A percentile compares a stretch with the other conserved stretches of the same genome.
Conservation (phyloP, 2,113 vertebrate species). For the Pyxicephalus adspersus region DNA sequence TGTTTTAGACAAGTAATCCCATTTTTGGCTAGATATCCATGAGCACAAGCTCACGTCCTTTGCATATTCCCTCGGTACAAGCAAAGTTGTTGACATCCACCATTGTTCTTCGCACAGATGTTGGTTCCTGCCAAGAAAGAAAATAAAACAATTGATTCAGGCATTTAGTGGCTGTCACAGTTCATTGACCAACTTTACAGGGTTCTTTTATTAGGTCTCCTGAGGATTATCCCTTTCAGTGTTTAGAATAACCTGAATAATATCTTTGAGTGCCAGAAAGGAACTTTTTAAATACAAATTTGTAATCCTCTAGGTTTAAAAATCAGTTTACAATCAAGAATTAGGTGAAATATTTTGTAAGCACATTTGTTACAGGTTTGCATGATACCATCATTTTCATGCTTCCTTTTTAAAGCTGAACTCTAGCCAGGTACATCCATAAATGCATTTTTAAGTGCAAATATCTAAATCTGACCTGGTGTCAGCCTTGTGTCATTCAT, state of each 20-base stretch:
- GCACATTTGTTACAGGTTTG: background rate
- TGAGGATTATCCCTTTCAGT: background rate
- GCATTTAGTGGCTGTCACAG: conserved; percentile 9
- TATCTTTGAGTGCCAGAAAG: background rate
- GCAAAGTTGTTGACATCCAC: conserved; percentile 94
- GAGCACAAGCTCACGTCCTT: conserved; percentile 90
- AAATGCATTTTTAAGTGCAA: no score
- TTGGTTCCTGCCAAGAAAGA: conserved; percentile 81
- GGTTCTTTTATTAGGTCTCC: rapidly evolving
- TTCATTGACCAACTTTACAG: background rate
- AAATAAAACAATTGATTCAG: background rate
- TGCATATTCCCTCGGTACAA: conserved; percentile 86
- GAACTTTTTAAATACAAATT: background rate
- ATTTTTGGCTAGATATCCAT: conserved; percentile 89
- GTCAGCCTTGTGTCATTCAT: no score
- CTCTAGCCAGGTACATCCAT: no score
- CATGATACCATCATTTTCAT: no score
- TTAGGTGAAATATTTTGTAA: background rate
- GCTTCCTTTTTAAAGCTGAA: no score
- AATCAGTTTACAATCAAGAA: no score
- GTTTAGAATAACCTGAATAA: background rate
- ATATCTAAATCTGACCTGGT: no score
- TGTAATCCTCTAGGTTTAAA: background rate
- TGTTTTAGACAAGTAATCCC: conserved; percentile 87
- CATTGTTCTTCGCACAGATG: conserved; percentile 87